phyloP scores from a whole-genome alignment of 2,113 vertebrate genomes.

The Bujurquina vittata region DNA sequence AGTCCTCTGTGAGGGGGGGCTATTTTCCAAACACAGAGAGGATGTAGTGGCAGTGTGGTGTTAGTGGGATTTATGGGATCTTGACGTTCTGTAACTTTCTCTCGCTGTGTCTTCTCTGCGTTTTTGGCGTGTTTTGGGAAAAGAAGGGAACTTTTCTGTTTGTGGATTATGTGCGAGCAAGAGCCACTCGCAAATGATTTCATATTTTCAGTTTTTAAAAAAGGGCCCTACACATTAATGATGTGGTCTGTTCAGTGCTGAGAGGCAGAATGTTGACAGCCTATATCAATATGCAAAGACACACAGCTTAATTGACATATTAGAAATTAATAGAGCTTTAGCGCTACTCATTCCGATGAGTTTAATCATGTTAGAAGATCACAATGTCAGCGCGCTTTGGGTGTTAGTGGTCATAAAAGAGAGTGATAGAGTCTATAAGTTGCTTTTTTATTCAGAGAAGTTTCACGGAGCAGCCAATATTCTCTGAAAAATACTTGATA shows the following conservation, averaged over 20 bases:
- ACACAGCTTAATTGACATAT: not conserved
- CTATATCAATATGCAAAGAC: not conserved
- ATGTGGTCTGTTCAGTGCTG: not conserved
- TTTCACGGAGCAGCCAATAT: not conserved
- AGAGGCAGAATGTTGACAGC: not conserved
- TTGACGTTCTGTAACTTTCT: slow-evolving; percentile 48
- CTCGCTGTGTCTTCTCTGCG: slow-evolving; percentile 17
- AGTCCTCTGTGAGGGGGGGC: slow-evolving; percentile 29
- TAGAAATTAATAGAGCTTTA: not conserved
- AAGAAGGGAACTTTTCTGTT: not conserved
- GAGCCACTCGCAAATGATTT: not conserved
- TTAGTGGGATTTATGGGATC: slow-evolving; percentile 58
- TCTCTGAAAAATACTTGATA: slow-evolving; percentile 2
- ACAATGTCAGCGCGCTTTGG: not conserved
- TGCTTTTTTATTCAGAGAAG: not conserved
- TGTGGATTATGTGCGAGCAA: not conserved
- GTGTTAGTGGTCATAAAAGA: not conserved
- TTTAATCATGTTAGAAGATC: not conserved
- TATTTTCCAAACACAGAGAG: slow-evolving; percentile 38
- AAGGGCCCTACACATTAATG: not conserved
- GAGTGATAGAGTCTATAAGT: not conserved
- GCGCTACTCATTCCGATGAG: not conserved
- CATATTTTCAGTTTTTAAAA: not conserved
- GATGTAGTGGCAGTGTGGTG: slow-evolving; percentile 57
- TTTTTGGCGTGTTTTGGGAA: not conserved